Evolutionary conservation across 2,888 invertebrate species (phyloP).

Genomic region (Archaeoteleia sp.): DNA sequence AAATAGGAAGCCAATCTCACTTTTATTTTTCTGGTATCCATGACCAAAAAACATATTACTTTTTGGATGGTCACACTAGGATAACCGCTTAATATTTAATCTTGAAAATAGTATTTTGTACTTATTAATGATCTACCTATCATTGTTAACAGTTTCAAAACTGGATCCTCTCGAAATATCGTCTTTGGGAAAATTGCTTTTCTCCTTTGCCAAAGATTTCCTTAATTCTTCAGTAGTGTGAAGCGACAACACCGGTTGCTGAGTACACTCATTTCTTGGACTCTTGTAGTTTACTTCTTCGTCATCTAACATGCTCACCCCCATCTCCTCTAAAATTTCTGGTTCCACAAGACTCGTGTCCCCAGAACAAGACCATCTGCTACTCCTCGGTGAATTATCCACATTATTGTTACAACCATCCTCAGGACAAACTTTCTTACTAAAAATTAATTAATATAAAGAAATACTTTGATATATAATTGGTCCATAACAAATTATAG

Average conservation of each 20-base stretch:
- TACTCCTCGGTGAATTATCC: slow-evolving; percentile 60
- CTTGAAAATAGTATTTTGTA: slow-evolving; percentile 1
- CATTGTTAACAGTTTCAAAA: slow-evolving; percentile 57
- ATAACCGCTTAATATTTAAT: background rate
- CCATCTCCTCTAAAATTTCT: slow-evolving; percentile 78
- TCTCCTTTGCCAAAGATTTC: slow-evolving; percentile 51
- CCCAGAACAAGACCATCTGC: slow-evolving; percentile 66
- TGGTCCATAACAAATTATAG: no score
- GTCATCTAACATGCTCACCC: slow-evolving; percentile 78
- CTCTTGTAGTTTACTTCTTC: slow-evolving; percentile 74
- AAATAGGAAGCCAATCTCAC: no score
- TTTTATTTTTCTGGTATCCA: no score
- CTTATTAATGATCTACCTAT: slow-evolving; percentile 61
- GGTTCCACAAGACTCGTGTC: slow-evolving; percentile 73
- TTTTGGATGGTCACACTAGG: no score
- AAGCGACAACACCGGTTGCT: slow-evolving; percentile 63
- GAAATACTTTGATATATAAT: no score
- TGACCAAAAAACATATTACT: background rate
- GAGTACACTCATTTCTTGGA: slow-evolving; percentile 70
- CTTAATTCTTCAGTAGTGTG: slow-evolving; percentile 54
- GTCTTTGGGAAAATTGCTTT: slow-evolving; percentile 55
- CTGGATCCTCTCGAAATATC: slow-evolving; percentile 58
- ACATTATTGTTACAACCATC: slow-evolving; percentile 70
- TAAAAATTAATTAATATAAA: no score
- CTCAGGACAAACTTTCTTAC: slow-evolving; percentile 68